Base-by-base conservation (phyloP, 2,888 invertebrate genomes). In the Tachina grossa region DNA sequence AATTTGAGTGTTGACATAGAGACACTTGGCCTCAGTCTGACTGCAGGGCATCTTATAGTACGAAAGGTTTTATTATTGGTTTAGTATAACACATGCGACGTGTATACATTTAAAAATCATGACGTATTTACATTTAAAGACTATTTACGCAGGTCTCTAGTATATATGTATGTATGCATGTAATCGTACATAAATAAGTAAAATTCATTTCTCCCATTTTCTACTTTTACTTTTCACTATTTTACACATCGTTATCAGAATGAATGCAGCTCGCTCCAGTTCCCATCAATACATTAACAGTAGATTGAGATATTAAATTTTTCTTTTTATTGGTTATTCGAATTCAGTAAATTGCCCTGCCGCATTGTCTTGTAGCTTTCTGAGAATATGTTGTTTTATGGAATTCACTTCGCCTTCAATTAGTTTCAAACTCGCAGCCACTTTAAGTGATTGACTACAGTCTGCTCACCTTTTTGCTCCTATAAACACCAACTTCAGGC, bases 241-340 rank as follows among this genome's bases (percentile, higher is more conserved):
- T 82, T 63, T 47, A 22, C 76, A 76, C 76, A 82, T 82, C 71
- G 71, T 76, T 76, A 76, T 53, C 68, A 76, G 6, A 31, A 31
- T 19, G 9, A 14, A 14, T 53, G 41, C 47, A 19, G 11, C 19
- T 53, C 8, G 19, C 9, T 22, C 41, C 13, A n/a, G 2, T 39
- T 14, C n/a, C 65, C 65, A 82, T 83, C 63, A 79, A 81, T 76
- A 88, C 89, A 91, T 91, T 65, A 75, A 63, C 83, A 57, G 43
- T 16, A n/a, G 13, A 31, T 39, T 16, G 9, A 61, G 51, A 11
- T 39, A 31, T 43, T 45, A 43, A n/a, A 49, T 16, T 59, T 43
- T 51, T 16, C 16, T 59, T 31, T 22, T 41, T 66, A 49, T 47
- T 65, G 72, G 19, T 61, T 31, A 59, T 55, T 10, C 10, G 16